A percentile compares a stretch with the other conserved stretches of the same genome.
phyloP scores from a whole-genome alignment of 2,113 vertebrate species.

The Hyperoodon ampullatus region DNA sequence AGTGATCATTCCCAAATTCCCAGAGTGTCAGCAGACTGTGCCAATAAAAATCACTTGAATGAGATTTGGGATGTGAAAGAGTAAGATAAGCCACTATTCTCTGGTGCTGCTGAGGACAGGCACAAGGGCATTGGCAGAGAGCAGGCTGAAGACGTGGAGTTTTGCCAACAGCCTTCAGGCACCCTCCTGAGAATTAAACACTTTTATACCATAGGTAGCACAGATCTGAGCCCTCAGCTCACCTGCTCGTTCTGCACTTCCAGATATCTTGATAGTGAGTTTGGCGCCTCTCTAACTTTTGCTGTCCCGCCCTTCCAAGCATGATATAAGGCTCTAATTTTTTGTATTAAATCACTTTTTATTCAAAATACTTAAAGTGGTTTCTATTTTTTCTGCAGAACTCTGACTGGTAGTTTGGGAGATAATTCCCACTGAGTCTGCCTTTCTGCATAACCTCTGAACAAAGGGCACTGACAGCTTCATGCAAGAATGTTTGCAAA shows the following conservation, averaged over 20 bases:
- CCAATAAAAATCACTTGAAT: slow-evolving; percentile 22
- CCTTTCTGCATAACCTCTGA: background rate
- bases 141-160: background rate
- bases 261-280: background rate
- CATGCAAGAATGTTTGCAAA: background rate
- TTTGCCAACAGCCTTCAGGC: background rate
- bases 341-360: background rate
- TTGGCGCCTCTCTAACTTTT: background rate
- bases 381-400: background rate
- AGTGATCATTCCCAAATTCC: background rate
- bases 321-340: background rate
- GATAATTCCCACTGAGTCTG: background rate
- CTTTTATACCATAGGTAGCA: background rate
- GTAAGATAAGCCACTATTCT: slow-evolving; percentile 21
- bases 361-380: background rate
- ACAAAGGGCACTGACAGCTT: background rate
- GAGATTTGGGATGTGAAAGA: background rate
- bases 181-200: background rate
- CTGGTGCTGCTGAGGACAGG: background rate
- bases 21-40: background rate
- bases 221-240: background rate
- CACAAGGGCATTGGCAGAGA: background rate
- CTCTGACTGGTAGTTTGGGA: background rate
- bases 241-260: background rate
- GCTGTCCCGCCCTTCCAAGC: background rate